Percentiles rank a stretch among this genome's conserved stretches.
Conservation (phyloP, 2,888 invertebrate genomes). For the Meghimatium bilineatum region DNA sequence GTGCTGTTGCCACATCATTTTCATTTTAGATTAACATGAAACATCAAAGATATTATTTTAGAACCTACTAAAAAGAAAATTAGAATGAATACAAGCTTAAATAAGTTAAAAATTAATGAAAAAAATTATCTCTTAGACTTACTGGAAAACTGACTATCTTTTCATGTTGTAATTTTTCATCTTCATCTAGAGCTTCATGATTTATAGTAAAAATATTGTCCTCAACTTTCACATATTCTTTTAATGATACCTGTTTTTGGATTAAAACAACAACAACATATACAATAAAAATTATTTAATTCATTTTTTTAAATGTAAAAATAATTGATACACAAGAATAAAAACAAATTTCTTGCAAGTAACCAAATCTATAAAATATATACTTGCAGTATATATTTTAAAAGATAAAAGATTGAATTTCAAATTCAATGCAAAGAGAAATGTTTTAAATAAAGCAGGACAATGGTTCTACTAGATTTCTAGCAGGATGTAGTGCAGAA, state of each 20-base stretch:
- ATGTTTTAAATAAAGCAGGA: no score
- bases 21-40: no score
- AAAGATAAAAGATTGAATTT: no score
- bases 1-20: no score
- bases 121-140: constrained; percentile 9
- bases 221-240: constrained; percentile 84
- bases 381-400: no score
- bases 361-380: neutral
- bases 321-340: neutral
- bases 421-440: no score
- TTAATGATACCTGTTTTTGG: constrained; percentile 82
- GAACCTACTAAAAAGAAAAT: no score
- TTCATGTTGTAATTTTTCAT: constrained; percentile 66
- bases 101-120: no score
- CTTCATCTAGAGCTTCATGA: constrained; percentile 58
- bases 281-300: neutral
- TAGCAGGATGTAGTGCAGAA: no score
- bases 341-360: neutral
- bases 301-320: neutral
- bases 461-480: no score
- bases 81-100: no score
- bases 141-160: constrained; percentile 70
- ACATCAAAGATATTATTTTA: no score
- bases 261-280: constrained; percentile 16
- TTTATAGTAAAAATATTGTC: constrained; percentile 81